Base-by-base conservation (phyloP, 2,888 invertebrate species). In the Druceiella hillmani region DNA sequence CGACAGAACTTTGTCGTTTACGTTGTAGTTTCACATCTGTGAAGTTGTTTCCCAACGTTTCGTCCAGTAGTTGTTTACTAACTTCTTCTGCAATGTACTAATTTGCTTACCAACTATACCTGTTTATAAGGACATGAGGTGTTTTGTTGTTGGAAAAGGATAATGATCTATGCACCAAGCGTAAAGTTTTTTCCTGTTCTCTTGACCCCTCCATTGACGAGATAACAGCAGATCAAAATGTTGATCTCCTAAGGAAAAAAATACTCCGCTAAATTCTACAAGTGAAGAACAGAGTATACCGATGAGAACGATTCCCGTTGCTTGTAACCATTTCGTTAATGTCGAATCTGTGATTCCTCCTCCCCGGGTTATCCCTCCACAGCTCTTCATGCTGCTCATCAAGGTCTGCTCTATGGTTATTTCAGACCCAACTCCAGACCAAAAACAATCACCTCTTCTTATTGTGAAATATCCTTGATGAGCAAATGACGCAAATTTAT, bases 391-490 rank as follows among this genome's bases (percentile, higher is more conserved):
- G n/a, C n/a, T n/a, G n/a, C n/a, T n/a, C n/a, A n/a, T n/a, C n/a
- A n/a, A n/a, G n/a, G n/a, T n/a, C n/a, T n/a, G n/a, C n/a, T n/a
- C n/a, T n/a, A n/a, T 47, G 38, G 48, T 50, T n/a, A 38, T 49
- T 22, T 27, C 50, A n/a, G n/a, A n/a, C n/a, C n/a, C n/a, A 50
- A 38, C 48, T 48, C 32, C 50, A 45, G 20, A 38, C 48, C 49
- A 50, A 49, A 41, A 50, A 26, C 20, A 49, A 44, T 34, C 52
- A 47, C 38, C 47, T 51, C 38, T n/a, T n/a, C n/a, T 37, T 35
- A 48, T 49, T 48, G 47, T 49, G 48, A 42, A 51, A 51, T 14
- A 44, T 50, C 32, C 32, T 32, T 32, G 17, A 4, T 32, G 20
- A 10, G 20, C 17, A 32, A 32, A 32, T 32, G 9, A 32, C 32